These are phyloP conservation scores for Anolis carolinensis DNA, from an alignment of 2,113 vertebrate genomes.

Conservation along the genomic window DNA sequence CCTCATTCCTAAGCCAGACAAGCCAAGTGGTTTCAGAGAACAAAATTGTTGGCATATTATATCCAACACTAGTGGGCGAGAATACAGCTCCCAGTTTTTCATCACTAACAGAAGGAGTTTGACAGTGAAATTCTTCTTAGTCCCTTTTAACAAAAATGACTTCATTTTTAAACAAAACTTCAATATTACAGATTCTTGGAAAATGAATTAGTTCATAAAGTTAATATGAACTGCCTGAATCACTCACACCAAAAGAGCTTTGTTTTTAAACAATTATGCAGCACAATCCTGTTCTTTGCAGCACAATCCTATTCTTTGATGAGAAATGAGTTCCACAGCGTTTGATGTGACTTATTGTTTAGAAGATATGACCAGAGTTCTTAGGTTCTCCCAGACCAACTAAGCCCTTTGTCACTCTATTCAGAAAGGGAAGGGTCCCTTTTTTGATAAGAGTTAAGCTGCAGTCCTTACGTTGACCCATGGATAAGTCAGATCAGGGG, in stretches of 20 bases:
- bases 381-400: too few species aligned
- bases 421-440: too few species aligned
- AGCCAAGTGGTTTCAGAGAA: slow-evolving; percentile 17
- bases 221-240: background rate
- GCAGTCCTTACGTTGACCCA: too few species aligned
- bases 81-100: slow-evolving; percentile 50
- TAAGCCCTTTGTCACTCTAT: too few species aligned
- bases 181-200: slow-evolving; percentile 44
- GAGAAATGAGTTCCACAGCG: background rate
- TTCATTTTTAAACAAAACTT: slow-evolving; percentile 42
- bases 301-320: background rate
- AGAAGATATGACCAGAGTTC: background rate
- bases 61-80: slow-evolving; percentile 53
- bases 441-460: too few species aligned
- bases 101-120: slow-evolving; percentile 50
- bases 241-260: background rate
- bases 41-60: slow-evolving; percentile 44
- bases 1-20: slow-evolving; percentile 22
- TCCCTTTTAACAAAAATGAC: slow-evolving; percentile 60
- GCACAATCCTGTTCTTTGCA: background rate
- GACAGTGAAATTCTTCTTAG: slow-evolving; percentile 62
- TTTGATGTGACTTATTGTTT: background rate
- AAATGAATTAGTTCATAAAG: slow-evolving; percentile 30
- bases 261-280: background rate
- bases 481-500: too few species aligned